These are phyloP conservation scores for Manis javanica DNA, from an alignment of 2,797 vertebrate genomes.

Conservation along the genomic window DNA sequence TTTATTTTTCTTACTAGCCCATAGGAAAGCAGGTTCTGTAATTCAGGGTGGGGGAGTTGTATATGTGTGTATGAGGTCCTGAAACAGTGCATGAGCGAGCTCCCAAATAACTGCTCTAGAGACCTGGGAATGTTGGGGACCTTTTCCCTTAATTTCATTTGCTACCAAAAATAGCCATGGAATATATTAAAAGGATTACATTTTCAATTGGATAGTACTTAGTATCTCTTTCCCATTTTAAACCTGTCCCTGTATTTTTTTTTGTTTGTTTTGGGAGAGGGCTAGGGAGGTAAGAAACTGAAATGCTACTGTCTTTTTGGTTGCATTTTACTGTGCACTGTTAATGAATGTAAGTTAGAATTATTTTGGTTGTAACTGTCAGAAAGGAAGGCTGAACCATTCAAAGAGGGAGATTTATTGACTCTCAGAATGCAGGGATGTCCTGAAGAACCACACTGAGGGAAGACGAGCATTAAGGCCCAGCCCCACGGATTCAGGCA, in stretches of 20 bases:
- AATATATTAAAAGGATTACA: neutral
- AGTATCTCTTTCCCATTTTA: neutral
- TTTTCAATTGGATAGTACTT: neutral
- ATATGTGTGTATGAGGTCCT: neutral
- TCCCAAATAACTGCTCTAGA: neutral
- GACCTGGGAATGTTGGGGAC: neutral
- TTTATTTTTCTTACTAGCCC: neutral
- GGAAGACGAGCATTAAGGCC: neutral
- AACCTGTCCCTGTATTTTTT: neutral
- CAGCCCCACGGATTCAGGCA: neutral
- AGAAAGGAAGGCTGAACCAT: neutral
- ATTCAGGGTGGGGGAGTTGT: neutral
- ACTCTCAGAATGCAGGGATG: neutral
- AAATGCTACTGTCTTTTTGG: conserved; percentile 1
- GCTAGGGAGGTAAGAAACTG: neutral
- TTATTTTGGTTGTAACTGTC: neutral
- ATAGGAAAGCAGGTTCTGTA: neutral
- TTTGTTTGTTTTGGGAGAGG: neutral
- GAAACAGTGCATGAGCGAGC: neutral
- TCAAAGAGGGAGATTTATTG: neutral
- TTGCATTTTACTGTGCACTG: neutral
- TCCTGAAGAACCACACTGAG: neutral
- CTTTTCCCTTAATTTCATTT: neutral
- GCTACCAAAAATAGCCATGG: neutral
- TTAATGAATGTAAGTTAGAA: conserved; percentile 39